A percentile compares a stretch with the other conserved stretches of the same genome.
Evolutionary conservation across 1,140 invertebrate species (phyloP).

Genomic region (Drosophila repleta): DNA sequence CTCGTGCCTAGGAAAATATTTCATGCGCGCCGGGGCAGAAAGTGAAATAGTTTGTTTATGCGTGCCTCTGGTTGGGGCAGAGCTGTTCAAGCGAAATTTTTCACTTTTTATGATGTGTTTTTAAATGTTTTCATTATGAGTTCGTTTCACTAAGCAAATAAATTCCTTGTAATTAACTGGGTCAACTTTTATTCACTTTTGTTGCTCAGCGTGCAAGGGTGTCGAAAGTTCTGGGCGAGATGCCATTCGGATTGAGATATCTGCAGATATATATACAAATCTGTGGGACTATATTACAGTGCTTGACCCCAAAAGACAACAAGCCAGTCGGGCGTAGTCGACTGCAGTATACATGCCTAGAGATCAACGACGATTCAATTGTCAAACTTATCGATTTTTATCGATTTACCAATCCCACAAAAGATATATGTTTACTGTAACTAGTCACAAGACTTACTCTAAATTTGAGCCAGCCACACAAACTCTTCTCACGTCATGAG

Average conservation of each 20-base stretch:
- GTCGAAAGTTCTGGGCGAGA: not conserved
- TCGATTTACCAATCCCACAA: too few relatives aligned
- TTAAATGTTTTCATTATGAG: conserved; percentile 78
- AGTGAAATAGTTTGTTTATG: conserved; percentile 70
- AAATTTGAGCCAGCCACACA: too few relatives aligned
- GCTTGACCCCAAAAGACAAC: too few relatives aligned
- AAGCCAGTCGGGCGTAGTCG: too few relatives aligned
- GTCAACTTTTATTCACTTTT: conserved; percentile 46
- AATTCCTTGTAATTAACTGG: conserved; percentile 65
- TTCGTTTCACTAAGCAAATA: conserved; percentile 70
- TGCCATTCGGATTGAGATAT: not conserved
- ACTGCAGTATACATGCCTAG: too few relatives aligned
- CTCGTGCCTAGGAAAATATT: conserved; percentile 59
- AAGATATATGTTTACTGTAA: too few relatives aligned
- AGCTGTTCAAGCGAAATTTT: conserved; percentile 18
- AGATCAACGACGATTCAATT: too few relatives aligned
- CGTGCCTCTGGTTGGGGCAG: conserved; percentile 54
- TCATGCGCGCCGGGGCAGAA: conserved; percentile 43
- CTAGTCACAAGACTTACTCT: too few relatives aligned
- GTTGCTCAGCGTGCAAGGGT: not conserved
- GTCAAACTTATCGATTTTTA: too few relatives aligned
- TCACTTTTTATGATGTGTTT: conserved; percentile 70
- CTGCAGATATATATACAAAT: too few relatives aligned
- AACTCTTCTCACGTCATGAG: too few relatives aligned
- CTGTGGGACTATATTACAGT: too few relatives aligned